phyloP scores from a whole-genome alignment of 2,888 invertebrate species.

The Ptychoptera albimana region DNA sequence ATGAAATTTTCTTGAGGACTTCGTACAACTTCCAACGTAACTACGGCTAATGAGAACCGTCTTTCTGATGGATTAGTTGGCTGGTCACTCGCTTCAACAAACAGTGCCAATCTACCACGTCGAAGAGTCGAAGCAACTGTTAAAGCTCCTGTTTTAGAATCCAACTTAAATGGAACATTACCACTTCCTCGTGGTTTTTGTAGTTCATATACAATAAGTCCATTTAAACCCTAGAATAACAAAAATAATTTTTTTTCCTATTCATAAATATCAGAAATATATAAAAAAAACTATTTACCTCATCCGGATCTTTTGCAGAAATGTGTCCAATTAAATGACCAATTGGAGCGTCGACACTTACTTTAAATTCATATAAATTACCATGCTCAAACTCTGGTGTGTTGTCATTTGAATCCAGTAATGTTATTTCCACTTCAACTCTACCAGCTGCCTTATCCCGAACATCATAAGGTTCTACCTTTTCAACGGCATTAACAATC shows the following conservation, averaged over 20 bases:
- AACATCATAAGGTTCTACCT: constrained; percentile 39
- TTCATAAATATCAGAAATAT: too few species aligned
- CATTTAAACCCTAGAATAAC: constrained; percentile 34
- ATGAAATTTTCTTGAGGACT: constrained; percentile 37
- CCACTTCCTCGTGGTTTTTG: constrained; percentile 51
- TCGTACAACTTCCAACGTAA: constrained; percentile 58
- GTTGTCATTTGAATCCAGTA: constrained; percentile 83
- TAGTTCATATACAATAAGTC: constrained; percentile 56
- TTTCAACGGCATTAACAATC: constrained; percentile 66
- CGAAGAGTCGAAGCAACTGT: constrained; percentile 44
- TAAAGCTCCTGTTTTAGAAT: constrained; percentile 52
- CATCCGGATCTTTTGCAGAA: constrained; percentile 67
- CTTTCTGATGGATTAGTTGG: constrained; percentile 72
- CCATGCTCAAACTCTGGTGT: constrained; percentile 73
- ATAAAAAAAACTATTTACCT: constrained; percentile 9
- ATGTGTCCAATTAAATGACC: constrained; percentile 65
- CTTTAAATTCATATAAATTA: constrained; percentile 64
- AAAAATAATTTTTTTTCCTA: neutral
- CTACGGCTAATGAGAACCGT: constrained; percentile 68
- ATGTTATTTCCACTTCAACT: constrained; percentile 64
- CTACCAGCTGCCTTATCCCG: constrained; percentile 29
- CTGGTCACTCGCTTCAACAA: constrained; percentile 71
- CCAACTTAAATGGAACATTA: constrained; percentile 53
- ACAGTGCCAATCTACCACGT: constrained; percentile 60
- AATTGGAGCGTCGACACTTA: constrained; percentile 48